These are phyloP conservation scores for Anabacerthia variegaticeps DNA, from an alignment of 2,797 vertebrate genomes.

Conservation along the genomic window DNA sequence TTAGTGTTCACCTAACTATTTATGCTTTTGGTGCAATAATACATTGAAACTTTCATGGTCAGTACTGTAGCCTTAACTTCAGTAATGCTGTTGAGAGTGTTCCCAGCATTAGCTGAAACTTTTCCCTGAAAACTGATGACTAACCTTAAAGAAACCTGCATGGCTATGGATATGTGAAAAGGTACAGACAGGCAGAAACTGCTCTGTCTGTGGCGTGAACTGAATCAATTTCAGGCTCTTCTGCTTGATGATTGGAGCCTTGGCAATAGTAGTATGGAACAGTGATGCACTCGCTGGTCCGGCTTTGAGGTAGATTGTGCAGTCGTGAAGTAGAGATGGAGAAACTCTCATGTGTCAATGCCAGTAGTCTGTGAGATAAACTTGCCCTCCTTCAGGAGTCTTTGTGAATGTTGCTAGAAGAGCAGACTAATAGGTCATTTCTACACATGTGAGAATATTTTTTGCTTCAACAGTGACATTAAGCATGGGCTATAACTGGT, in stretches of 20 bases:
- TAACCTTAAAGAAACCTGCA: background rate
- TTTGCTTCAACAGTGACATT: background rate
- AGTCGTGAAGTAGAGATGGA: background rate
- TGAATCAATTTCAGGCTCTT: background rate
- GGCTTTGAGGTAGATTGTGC: background rate
- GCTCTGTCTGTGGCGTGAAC: background rate
- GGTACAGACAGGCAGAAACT: background rate
- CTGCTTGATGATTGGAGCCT: background rate
- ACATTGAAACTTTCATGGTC: background rate
- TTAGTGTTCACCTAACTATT: background rate
- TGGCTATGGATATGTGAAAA: background rate
- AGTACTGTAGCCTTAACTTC: background rate
- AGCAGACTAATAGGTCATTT: background rate
- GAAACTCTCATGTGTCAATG: background rate
- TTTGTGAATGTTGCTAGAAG: background rate
- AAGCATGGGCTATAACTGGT: background rate
- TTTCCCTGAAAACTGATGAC: background rate
- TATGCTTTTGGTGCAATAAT: background rate
- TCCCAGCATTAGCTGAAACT: background rate
- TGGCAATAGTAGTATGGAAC: background rate
- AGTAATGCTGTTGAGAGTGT: background rate
- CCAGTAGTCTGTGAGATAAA: background rate
- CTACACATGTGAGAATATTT: background rate
- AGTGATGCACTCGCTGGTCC: rapidly evolving
- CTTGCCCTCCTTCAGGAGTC: background rate